Conservation (phyloP, 2,888 invertebrate species). For the Hirtodrosophila cameraria region DNA sequence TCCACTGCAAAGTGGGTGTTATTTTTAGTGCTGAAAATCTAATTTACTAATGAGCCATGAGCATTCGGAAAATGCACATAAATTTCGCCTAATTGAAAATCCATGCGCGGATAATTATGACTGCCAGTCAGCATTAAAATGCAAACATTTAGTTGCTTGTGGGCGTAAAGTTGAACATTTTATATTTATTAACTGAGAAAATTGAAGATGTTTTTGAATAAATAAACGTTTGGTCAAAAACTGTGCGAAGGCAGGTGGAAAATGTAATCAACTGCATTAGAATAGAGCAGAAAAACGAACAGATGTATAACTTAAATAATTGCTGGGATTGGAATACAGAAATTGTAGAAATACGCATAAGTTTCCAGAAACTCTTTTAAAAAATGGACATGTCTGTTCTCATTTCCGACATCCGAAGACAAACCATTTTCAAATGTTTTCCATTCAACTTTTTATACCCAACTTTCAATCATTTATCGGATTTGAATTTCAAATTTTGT, state of each 20-base stretch:
- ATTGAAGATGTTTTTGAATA: conserved; percentile 4
- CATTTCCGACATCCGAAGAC: too few species aligned
- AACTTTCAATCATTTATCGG: too few species aligned
- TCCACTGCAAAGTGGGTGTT: conserved; percentile 35
- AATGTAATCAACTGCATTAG: conserved; percentile 6
- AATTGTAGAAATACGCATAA: too few species aligned
- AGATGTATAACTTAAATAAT: too few species aligned
- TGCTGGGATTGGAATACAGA: too few species aligned
- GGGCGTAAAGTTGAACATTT: too few species aligned
- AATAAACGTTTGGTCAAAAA: conserved; percentile 1
- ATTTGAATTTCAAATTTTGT: too few species aligned
- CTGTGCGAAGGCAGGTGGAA: conserved; percentile 16
- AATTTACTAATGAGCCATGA: conserved; percentile 78
- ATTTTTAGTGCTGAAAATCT: conserved; percentile 66
- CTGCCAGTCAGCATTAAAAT: conserved; percentile 61
- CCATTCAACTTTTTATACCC: too few species aligned
- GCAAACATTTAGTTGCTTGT: conserved; percentile 17
- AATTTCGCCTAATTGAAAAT: conserved; percentile 78
- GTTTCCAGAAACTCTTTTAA: too few species aligned
- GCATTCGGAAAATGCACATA: conserved; percentile 75
- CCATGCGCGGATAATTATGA: conserved; percentile 75
- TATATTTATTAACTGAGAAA: conserved; percentile 36
- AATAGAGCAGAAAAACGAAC: background rate
- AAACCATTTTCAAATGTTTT: too few species aligned
- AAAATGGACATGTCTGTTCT: too few species aligned